A percentile compares a stretch with the other conserved stretches of the same genome.
Evolutionary conservation across 1,140 invertebrate species (phyloP).

Genomic region (Sinonovacula constricta): DNA sequence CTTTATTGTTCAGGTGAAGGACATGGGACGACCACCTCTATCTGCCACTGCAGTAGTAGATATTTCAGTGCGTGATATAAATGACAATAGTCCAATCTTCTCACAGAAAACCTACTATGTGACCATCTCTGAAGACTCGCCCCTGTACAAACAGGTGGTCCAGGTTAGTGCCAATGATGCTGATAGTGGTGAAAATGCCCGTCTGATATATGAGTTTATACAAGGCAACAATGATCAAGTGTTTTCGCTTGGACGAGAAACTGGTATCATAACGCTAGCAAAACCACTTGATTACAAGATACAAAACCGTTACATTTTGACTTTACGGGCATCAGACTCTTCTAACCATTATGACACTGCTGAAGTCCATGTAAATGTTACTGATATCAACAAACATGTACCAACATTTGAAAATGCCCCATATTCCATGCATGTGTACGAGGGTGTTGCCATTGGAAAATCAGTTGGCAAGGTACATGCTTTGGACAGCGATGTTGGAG

Average conservation of each 20-base stretch:
- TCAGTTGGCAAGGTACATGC: slow-evolving; percentile 96
- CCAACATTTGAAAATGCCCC: slow-evolving; percentile 91
- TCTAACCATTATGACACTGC: slow-evolving; percentile 88
- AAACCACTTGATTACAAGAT: slow-evolving; percentile 87
- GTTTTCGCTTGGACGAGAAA: slow-evolving; percentile 93
- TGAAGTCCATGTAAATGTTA: slow-evolving; percentile 94
- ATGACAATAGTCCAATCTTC: slow-evolving; percentile 96
- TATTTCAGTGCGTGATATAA: slow-evolving; percentile 94
- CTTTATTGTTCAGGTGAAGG: slow-evolving; percentile 91
- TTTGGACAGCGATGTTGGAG: slow-evolving; percentile 94
- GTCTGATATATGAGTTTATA: slow-evolving; percentile 92
- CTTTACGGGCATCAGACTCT: slow-evolving; percentile 91
- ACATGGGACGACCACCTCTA: slow-evolving; percentile 89
- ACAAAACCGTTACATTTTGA: slow-evolving; percentile 77
- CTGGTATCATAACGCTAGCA: slow-evolving; percentile 93
- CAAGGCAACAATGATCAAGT: slow-evolving; percentile 93
- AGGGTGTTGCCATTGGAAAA: slow-evolving; percentile 93
- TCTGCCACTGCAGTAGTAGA: slow-evolving; percentile 93
- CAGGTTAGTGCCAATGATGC: slow-evolving; percentile 94
- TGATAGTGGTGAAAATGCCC: slow-evolving; percentile 90
- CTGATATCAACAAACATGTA: slow-evolving; percentile 96
- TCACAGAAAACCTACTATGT: slow-evolving; percentile 90
- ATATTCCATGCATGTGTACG: slow-evolving; percentile 88
- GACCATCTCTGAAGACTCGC: slow-evolving; percentile 92
- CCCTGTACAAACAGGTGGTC: slow-evolving; percentile 91